Percentiles rank a stretch among this genome's conserved stretches.
phyloP scores from a whole-genome alignment of 2,113 vertebrate species.

The Dromiciops gliroides region DNA sequence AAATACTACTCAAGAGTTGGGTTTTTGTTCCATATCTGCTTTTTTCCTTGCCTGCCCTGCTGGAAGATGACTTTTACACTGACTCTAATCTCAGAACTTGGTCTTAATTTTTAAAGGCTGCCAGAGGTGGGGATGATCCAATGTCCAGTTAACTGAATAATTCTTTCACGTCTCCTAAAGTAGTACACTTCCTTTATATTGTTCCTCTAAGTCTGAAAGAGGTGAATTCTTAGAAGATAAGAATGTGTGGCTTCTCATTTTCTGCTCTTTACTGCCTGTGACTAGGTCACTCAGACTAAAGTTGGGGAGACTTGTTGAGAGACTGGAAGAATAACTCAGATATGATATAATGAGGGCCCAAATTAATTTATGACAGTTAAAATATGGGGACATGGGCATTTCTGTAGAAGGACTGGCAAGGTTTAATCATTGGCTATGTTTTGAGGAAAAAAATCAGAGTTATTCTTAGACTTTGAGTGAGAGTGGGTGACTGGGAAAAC shows the following conservation, averaged over 20 bases:
- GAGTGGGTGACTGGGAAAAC: background rate
- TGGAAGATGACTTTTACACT: background rate
- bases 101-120: background rate
- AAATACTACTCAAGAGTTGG: background rate
- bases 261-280: background rate
- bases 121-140: background rate
- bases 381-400: rapidly evolving
- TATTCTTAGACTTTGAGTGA: background rate
- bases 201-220: background rate
- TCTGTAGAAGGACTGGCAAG: background rate
- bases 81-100: background rate
- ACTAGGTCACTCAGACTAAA: background rate
- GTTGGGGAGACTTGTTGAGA: background rate
- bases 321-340: background rate
- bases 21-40: background rate
- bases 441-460: background rate
- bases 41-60: background rate
- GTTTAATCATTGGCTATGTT: rapidly evolving
- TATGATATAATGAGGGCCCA: background rate
- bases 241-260: background rate
- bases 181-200: background rate
- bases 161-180: background rate
- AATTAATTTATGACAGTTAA: background rate
- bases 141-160: background rate
- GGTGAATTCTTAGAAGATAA: background rate